These are phyloP conservation scores for Amiota minor DNA, from an alignment of 2,888 invertebrate species.

Conservation along the genomic window DNA sequence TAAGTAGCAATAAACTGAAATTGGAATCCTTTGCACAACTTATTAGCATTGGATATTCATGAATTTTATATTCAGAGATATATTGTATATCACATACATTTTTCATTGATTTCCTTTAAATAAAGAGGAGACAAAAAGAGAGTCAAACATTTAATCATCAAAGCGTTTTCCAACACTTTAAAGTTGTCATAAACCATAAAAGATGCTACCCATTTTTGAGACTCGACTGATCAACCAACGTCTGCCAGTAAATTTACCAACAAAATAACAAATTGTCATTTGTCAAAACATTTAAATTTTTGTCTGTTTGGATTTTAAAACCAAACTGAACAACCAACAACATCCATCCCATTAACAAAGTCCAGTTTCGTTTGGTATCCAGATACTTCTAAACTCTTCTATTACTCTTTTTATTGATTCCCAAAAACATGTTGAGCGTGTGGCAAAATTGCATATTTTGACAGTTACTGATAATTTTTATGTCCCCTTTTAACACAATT, in stretches of 20 bases:
- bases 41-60: too few species aligned
- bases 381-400: background rate
- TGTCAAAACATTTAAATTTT: conserved; percentile 66
- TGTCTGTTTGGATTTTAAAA: conserved; percentile 42
- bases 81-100: conserved; percentile 34
- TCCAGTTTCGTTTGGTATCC: too few species aligned
- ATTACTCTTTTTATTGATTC: background rate
- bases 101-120: conserved; percentile 59
- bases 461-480: conserved; percentile 60
- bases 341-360: too few species aligned
- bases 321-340: too few species aligned
- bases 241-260: background rate
- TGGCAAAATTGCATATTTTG: conserved; percentile 46
- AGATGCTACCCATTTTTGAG: background rate
- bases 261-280: conserved; percentile 55
- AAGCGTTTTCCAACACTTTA: conserved; percentile 60
- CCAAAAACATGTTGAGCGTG: conserved; percentile 27
- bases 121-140: background rate
- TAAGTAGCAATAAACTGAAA: too few species aligned
- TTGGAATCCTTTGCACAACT: too few species aligned
- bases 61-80: background rate
- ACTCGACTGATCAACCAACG: background rate
- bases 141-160: conserved; percentile 56
- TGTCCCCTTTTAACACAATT: conserved; percentile 58
- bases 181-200: conserved; percentile 52